A percentile compares a stretch with the other conserved stretches of the same genome.
These are phyloP conservation scores for Drosophila kanekoi DNA, from an alignment of 2,888 invertebrate species.

Conservation along the genomic window DNA sequence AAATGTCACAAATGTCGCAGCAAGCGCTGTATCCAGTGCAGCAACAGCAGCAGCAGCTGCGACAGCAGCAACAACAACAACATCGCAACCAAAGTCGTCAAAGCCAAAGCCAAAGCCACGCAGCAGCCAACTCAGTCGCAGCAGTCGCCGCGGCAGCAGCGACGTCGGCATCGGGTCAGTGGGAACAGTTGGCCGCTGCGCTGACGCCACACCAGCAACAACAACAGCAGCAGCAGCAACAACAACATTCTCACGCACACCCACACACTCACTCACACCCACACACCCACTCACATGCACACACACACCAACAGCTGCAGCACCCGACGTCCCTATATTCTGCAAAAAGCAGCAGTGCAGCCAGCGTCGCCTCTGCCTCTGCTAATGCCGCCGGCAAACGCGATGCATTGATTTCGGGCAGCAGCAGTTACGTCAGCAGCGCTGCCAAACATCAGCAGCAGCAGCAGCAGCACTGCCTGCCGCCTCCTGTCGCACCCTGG, in stretches of 20 bases:
- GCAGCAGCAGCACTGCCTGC: constrained; percentile 70
- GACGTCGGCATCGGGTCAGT: constrained; percentile 76
- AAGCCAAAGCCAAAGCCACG: constrained; percentile 75
- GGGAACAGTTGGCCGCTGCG: constrained; percentile 84
- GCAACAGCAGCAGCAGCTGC: constrained; percentile 65
- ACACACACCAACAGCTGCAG: constrained; percentile 54
- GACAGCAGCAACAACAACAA: constrained; percentile 63
- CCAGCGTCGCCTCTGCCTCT: constrained; percentile 26
- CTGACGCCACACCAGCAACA: constrained; percentile 74
- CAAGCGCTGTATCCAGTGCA: constrained; percentile 73
- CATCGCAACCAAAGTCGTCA: constrained; percentile 83
- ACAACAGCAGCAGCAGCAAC: constrained; percentile 39
- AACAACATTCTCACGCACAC: constrained; percentile 35
- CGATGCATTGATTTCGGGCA: constrained; percentile 85
- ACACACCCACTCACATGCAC: constrained; percentile 31
- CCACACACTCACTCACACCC: constrained; percentile 38
- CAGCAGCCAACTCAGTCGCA: constrained; percentile 56
- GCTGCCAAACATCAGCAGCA: constrained; percentile 72
- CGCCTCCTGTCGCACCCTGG: constrained; percentile 68
- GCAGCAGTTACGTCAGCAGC: constrained; percentile 62
- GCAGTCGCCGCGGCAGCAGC: constrained; percentile 62
- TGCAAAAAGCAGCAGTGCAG: constrained; percentile 63
- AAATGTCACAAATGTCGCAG: constrained; percentile 80
- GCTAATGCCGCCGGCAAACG: constrained; percentile 79
- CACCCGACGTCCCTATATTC: constrained; percentile 64